Evolutionary conservation across 1,140 invertebrate species (phyloP), one percentile per base, ranked within the genome.

Genomic region (Vanessa tameamea): DNA sequence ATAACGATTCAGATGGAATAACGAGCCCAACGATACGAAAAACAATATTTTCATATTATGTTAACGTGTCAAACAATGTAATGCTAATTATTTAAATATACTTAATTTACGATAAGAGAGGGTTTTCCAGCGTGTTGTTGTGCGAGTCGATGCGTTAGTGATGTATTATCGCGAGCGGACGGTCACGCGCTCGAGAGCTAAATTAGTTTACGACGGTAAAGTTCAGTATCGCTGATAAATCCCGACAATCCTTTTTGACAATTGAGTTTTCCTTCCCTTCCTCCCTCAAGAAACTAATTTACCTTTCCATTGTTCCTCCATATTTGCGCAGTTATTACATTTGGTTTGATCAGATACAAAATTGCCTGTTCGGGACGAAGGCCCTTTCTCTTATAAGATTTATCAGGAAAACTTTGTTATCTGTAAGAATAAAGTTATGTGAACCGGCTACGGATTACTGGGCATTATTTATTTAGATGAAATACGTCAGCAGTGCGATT

Each of bases 281-380:
- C 81, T 80, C 80, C 82, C 82, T 83, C 74, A 73, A 80, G 80
- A 87, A 88, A 88, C 84, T 88, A 88, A 89, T 88, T 90, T 89
- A 86, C 82, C 80, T 83, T 43, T 83, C 82, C 81, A 87, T 89
- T 89, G 84, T 90, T 88, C 86, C 81, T 84, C 78, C 85, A 87
- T 88, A 86, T 90, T 90, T 88, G 83, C 83, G 72, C 74, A 85
- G 83, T 89, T 89, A 90, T 90, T 89, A 82, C 84, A 83, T 89
- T 86, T 88, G 83, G 81, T 82, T 85, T 87, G 83, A 87, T 87
- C 83, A 85, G 87, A 88, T 87, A 90, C 83, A 82, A 87, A 86
- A 90, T 88, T 86, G 84, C 83, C 79, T 75, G 55, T 37, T 53
- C 59, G 72, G 78, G 72, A 82, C 77, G 79, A 80, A 73, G 64